These are phyloP conservation scores for Tetanocera ferruginea DNA, from an alignment of 2,888 invertebrate genomes.

Conservation along the genomic window DNA sequence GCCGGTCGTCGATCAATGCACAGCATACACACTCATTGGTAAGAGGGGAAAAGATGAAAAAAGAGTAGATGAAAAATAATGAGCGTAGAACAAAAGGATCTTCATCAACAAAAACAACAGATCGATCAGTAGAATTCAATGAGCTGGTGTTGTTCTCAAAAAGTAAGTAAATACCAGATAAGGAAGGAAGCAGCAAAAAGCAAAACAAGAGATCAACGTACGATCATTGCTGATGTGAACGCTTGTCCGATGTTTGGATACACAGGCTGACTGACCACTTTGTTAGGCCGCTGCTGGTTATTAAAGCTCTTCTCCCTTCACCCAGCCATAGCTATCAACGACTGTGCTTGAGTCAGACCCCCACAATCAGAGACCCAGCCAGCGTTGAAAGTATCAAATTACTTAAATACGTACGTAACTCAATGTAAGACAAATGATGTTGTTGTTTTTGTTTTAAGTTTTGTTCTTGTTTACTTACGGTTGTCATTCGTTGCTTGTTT, in stretches of 20 bases:
- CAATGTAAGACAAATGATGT: conserved; percentile 46
- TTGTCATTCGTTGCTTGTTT: conserved; percentile 20
- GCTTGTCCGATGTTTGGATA: too few relatives aligned
- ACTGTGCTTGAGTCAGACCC: background rate
- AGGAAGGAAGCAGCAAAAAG: background rate
- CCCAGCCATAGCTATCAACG: background rate
- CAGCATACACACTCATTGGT: background rate
- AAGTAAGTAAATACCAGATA: background rate
- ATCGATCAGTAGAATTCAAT: background rate
- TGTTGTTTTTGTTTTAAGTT: conserved; percentile 40
- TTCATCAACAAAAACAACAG: background rate
- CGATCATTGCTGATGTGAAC: too few relatives aligned
- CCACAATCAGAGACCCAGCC: background rate
- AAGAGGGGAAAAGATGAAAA: background rate
- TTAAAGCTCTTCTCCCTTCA: background rate
- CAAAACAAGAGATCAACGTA: background rate
- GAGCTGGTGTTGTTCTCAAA: background rate
- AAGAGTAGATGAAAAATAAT: background rate
- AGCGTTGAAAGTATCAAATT: conserved; percentile 14
- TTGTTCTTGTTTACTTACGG: conserved; percentile 25
- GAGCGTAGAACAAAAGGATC: background rate
- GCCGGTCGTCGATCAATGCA: background rate
- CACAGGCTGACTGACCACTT: too few relatives aligned
- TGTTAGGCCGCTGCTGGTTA: too few relatives aligned
- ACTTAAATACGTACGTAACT: background rate